These are phyloP conservation scores for Pandemis cinnamomeana DNA, from an alignment of 2,888 invertebrate genomes.

Conservation along the genomic window DNA sequence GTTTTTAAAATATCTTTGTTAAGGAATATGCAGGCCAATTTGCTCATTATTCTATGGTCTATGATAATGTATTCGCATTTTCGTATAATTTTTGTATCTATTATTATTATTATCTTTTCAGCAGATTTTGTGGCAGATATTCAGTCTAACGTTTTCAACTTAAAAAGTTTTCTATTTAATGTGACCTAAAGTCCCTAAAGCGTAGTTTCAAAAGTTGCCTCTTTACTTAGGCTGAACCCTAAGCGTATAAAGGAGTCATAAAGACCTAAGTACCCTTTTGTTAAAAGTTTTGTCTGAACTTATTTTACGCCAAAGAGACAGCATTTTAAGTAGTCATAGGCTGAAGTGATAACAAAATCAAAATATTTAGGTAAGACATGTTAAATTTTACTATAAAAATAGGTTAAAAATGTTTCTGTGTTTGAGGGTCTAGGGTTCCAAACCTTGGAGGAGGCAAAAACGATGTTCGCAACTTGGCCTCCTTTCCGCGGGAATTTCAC, in stretches of 20 bases:
- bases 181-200: slow-evolving; percentile 8
- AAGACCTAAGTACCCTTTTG: neutral
- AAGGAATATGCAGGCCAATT: too few relatives aligned
- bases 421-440: too few relatives aligned
- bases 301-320: neutral
- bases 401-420: too few relatives aligned
- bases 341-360: neutral
- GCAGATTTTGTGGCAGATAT: neutral
- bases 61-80: too few relatives aligned
- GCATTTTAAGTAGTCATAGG: neutral
- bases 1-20: too few relatives aligned
- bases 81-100: too few relatives aligned
- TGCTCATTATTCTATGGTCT: too few relatives aligned
- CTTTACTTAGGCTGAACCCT: neutral
- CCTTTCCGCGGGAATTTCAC: too few relatives aligned
- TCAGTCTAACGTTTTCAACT: neutral
- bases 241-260: neutral
- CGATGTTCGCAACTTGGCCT: too few relatives aligned
- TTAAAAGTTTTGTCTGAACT: neutral
- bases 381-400: too few relatives aligned
- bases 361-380: too few relatives aligned
- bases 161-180: neutral
- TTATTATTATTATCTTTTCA: neutral
- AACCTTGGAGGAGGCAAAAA: too few relatives aligned
- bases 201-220: neutral